These are phyloP conservation scores for Strix uralensis DNA, from an alignment of 2,113 vertebrate genomes.

Conservation along the genomic window DNA sequence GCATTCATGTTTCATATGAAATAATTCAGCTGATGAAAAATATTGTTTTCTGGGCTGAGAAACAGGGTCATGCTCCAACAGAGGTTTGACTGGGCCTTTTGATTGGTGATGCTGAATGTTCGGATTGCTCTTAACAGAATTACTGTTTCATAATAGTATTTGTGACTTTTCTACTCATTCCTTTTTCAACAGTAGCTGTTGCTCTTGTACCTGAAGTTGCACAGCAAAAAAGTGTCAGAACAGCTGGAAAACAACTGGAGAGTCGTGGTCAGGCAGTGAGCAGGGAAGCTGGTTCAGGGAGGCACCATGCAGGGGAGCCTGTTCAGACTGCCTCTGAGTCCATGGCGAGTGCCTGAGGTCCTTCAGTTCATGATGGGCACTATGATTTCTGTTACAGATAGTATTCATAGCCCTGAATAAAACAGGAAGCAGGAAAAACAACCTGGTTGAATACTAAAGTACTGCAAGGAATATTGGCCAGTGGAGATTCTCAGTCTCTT, in stretches of 20 bases:
- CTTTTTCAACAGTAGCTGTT: not conserved
- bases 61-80: not conserved
- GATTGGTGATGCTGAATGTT: not conserved
- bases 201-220: not conserved
- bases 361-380: not conserved
- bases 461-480: not conserved
- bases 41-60: not conserved
- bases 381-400: not conserved
- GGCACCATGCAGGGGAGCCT: not conserved
- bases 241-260: not conserved
- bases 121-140: not conserved
- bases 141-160: not conserved
- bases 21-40: not conserved
- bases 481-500: not conserved
- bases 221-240: not conserved
- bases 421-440: not conserved
- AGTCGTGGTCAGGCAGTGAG: not conserved
- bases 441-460: not conserved
- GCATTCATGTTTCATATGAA: not conserved
- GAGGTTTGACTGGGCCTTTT: rapidly evolving
- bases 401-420: not conserved
- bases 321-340: not conserved
- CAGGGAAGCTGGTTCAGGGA: not conserved
- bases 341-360: not conserved
- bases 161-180: not conserved